These are phyloP conservation scores for Oryzias sinensis DNA, from an alignment of 2,797 vertebrate species.

Conservation along the genomic window DNA sequence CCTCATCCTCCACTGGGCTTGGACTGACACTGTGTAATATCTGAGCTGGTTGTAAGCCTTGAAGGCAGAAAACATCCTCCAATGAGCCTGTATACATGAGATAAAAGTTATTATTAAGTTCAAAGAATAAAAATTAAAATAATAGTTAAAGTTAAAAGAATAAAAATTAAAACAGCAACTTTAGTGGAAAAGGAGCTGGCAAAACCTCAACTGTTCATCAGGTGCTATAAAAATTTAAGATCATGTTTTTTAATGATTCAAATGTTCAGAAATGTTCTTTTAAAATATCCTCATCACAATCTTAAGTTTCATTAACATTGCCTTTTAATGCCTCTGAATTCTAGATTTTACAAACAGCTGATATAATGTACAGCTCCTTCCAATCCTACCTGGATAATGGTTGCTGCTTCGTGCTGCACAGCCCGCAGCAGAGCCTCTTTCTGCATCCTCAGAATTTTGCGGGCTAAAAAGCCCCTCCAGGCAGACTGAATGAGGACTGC, in stretches of 20 bases:
- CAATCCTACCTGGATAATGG: conserved; percentile 82
- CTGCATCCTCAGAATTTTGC: conserved; percentile 60
- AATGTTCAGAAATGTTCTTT: no score
- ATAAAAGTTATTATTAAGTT: no score
- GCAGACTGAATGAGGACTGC: conserved; percentile 79
- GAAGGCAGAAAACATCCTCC: conserved; percentile 77
- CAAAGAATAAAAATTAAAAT: background rate
- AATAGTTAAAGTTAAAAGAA: no score
- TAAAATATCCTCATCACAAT: no score
- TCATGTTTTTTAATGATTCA: no score
- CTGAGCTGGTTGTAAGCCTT: conserved; percentile 74
- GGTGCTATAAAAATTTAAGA: background rate
- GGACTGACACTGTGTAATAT: conserved; percentile 73
- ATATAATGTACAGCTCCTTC: no score
- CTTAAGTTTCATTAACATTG: no score
- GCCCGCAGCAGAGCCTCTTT: conserved; percentile 68
- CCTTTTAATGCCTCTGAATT: no score
- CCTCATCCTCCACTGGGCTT: conserved; percentile 84
- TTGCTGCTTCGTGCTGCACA: conserved; percentile 73
- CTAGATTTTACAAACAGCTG: no score
- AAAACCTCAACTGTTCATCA: background rate
- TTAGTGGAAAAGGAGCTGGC: background rate
- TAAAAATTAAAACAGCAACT: background rate
- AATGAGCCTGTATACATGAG: conserved; percentile 71
- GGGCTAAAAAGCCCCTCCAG: conserved; percentile 79